Evolutionary conservation across 1,140 invertebrate genomes (phyloP).

Genomic region (Lineus longissimus): DNA sequence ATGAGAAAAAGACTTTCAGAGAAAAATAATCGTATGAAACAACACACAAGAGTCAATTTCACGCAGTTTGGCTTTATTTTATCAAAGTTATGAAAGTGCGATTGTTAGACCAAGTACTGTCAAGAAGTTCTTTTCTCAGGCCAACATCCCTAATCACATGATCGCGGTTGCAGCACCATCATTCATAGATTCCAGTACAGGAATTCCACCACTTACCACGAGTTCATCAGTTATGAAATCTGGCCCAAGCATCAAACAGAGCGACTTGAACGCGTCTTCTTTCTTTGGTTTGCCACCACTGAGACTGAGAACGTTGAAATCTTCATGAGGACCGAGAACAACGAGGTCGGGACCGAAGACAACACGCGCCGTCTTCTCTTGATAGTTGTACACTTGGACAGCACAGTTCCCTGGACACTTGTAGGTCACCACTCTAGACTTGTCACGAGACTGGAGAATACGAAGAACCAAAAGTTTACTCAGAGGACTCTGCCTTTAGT

Average conservation of each 20-base stretch:
- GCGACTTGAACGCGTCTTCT: conserved; percentile 38
- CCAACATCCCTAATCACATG: too few relatives aligned
- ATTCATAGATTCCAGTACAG: too few relatives aligned
- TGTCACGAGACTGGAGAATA: conserved; percentile 33
- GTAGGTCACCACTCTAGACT: conserved; percentile 40
- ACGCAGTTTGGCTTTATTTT: too few relatives aligned
- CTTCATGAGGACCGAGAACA: conserved; percentile 48
- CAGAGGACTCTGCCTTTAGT: too few relatives aligned
- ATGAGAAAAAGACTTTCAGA: neutral
- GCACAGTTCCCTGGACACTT: conserved; percentile 49
- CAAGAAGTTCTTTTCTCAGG: too few relatives aligned
- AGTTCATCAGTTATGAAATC: conserved; percentile 50
- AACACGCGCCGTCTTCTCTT: conserved; percentile 44
- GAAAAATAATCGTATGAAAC: too few relatives aligned
- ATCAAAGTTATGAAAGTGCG: too few relatives aligned
- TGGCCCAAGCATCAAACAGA: conserved; percentile 49
- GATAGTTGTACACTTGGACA: conserved; percentile 48
- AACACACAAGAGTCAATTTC: too few relatives aligned
- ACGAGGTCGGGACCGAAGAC: conserved; percentile 50
- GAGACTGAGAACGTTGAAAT: conserved; percentile 47
- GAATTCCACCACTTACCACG: conserved; percentile 26
- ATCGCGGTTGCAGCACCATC: too few relatives aligned
- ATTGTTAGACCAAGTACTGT: too few relatives aligned
- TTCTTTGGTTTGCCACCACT: conserved; percentile 51
- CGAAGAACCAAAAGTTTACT: neutral